These are phyloP conservation scores for Cheilosia pagana DNA, from an alignment of 2,888 invertebrate species.

Conservation along the genomic window DNA sequence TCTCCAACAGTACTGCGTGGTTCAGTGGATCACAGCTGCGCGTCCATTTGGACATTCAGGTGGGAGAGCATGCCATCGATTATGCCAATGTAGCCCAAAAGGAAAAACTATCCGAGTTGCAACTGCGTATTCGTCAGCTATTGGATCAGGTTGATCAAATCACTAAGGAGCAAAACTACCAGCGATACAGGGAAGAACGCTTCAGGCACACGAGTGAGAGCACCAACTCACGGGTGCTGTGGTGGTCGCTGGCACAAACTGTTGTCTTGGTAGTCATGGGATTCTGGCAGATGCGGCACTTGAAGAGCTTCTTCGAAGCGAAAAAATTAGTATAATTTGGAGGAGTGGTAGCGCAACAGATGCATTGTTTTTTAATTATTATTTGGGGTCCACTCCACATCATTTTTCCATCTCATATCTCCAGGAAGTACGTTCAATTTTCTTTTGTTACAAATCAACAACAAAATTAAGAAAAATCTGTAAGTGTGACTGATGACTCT, in stretches of 20 bases:
- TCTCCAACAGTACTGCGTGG: constrained; percentile 99
- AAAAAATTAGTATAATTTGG: constrained; percentile 95
- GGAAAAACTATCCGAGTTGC: constrained; percentile 97
- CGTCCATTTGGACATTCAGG: constrained; percentile 98
- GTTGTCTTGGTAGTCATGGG: constrained; percentile 95
- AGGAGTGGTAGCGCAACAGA: constrained; percentile 7
- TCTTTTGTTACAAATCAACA: constrained; percentile 10
- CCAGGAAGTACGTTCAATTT: constrained; percentile 9
- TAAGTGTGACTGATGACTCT: constrained; percentile 13
- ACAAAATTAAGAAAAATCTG: constrained; percentile 15
- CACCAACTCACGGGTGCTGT: constrained; percentile 96
- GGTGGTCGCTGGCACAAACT: constrained; percentile 98
- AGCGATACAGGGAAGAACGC: constrained; percentile 98
- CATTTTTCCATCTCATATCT: constrained; percentile 16
- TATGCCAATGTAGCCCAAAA: constrained; percentile 98
- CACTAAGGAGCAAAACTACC: constrained; percentile 99
- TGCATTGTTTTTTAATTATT: constrained; percentile 27
- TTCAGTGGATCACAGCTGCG: constrained; percentile 98
- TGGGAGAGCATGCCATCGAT: constrained; percentile 99
- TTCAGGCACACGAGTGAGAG: constrained; percentile 99
- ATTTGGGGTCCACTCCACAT: constrained; percentile 13
- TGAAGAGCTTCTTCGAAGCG: constrained; percentile 99
- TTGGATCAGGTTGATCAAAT: constrained; percentile 99
- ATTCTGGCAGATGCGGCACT: constrained; percentile 99
- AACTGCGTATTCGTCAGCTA: constrained; percentile 96